Base-by-base conservation (phyloP, 2,888 invertebrate species). In the Schrankia costaestrigalis region DNA sequence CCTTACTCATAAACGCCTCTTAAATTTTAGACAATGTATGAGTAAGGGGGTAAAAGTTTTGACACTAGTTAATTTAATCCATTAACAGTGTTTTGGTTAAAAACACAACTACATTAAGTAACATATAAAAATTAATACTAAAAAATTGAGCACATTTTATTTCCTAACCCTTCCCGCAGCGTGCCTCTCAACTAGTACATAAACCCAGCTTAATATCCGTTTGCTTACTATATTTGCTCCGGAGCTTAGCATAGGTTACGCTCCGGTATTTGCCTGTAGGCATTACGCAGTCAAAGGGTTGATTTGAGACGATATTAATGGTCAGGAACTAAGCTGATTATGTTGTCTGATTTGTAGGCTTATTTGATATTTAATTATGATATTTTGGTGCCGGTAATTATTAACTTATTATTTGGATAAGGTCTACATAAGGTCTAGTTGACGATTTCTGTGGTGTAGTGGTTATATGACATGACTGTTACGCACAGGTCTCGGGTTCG, bases 211-310 rank as follows among this genome's bases (percentile, higher is more conserved):
- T 72, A 76, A 68, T 72, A 74, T 77, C 75, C 68, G 76, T 73
- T 72, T 78, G 81, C 77, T 74, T 72, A 71, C 78, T 76, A 78
- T 84, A 80, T 85, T 83, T 82, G 83, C 74, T 66, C 54, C 57
- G 49, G 51, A 63, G 82, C 79, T 78, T 73, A 78, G 62, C 71
- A 52, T 66, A 68, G 70, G 64, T 62, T 59, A 50, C 48, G 42
- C 46, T 53, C 41, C 64, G 59, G 63, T 74, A 69, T 81, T 79
- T 77, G 76, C 71, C 65, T 35, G 63, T 38, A 45, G 48, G 50
- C 41, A 58, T 46, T 55, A 54, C 47, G 58, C 63, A 68, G 69
- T 68, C 75, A 74, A 75, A 76, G 76, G 78, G 69, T 71, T 74
- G 69, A 67, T 67, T 67, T 56, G 63, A 63, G 66, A 66, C 35